Base-by-base conservation (phyloP, 2,797 vertebrate species). In the Micropoecilia bifurca region DNA sequence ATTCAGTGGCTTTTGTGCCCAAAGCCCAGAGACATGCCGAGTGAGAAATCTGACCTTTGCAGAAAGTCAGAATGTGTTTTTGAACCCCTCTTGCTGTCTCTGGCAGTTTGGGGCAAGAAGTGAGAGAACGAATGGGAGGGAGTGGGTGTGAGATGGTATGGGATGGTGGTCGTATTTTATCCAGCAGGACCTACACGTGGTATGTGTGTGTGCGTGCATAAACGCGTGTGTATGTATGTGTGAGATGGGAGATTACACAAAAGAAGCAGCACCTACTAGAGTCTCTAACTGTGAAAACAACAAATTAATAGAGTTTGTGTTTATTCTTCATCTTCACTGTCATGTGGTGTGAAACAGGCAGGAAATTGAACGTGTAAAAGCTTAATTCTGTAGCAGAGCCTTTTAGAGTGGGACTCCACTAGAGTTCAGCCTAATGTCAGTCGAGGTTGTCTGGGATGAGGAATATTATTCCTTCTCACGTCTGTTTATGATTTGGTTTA, bases 31-130 rank as follows among this genome's bases (percentile, higher is more conserved):
- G 95, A 96, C 96, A 95, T 93, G 95, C 88, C 82, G 95, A 96
- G 95, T 95, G 95, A 95, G 94, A 96, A 96, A 96, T 95, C 95
- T 97, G 96, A 97, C 96, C 96, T 96, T 96, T 96, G 95, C 94
- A 72, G 92, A 92, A 94, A 95, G 95, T 94, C 92, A 93, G 93
- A 95, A 95, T 94, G 94, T 95, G 94, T 96, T 95, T 96, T 89
- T 93, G 90, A 96, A 95, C 94, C 95, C 95, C 93, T 94, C 94
- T 93, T 83, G 94, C 93, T 89, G 91, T 93, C 94, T 91, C 76
- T 91, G 93, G 91, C 94, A 94, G 94, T 93, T 92, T 84, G 41
- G 91, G 88, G 92, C 91, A 89, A 93, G 91, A 89, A 93, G 91
- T 84, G 87, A 93, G 87, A 77, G 84, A 90, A 92, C 87, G 77